Evolutionary conservation across 37 sponge, comb jelly and placozoan genomes (phyloP), one percentile per base, ranked within the genome.

Genomic region (Chondrilla cf. caribensis): DNA sequence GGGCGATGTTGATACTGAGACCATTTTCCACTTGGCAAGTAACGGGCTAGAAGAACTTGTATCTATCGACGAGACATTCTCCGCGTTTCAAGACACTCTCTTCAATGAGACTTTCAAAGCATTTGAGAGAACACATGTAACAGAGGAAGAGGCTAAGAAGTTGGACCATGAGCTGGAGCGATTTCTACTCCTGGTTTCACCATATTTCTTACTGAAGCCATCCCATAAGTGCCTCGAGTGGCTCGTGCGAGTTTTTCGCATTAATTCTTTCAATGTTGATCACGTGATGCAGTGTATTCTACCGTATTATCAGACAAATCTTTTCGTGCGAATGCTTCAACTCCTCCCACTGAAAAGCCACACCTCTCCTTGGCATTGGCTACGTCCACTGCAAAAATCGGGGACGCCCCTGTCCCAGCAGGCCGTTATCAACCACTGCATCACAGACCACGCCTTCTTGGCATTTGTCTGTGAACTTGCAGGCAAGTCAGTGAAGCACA

Each of bases 191-290:
- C 39, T 42, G 22, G 78, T 94, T 18, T 96, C 96, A 19, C 90
- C 95, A 21, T 96, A 98, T 64, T 85, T 96, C 31, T 66, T 95
- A 0, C 86, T 98, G 4, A 78, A 86, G 17, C 88, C 95, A 1
- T 86, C 99, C 36, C 94, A 90, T 77, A 94, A 94, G 75, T 89
- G 92, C 31, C 55, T 98, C 40, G 99, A 98, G 79, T 98, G 99
- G 99, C 88, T 98, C 1, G 85, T 98, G 0, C 82, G 90, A 24
- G 82, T 81, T 0, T 95, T 87, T 57, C 84, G 82, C 36, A 58
- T 98, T 18, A 85, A 98, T 73, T 60, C 81, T 2, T 90, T 57
- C 89, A 95, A 93, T 62, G 73, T 84, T 25, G 86, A 87, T 54
- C 79, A 87, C 4, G 65, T 98, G 26, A 84, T 98, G 82, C 92